Base-by-base conservation (phyloP, 2,888 invertebrate genomes). In the Seladonia tumulorum region DNA sequence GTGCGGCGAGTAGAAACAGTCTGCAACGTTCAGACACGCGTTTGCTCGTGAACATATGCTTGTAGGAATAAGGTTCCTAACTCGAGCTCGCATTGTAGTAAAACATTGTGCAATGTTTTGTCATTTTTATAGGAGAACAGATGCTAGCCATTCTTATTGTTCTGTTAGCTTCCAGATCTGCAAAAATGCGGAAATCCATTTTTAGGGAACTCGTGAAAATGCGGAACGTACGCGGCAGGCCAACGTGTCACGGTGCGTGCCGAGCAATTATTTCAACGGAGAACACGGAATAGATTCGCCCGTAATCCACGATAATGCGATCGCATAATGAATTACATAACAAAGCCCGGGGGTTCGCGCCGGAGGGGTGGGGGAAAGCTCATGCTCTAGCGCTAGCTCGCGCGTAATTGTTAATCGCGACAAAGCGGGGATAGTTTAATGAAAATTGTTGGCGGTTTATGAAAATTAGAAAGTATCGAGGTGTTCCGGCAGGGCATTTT, bases 391-490 rank as follows among this genome's bases (percentile, higher is more conserved):
- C 8, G 42, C 42, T 42, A 22, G 18, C 57, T 4, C 68, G 35
- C 39, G 22, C 42, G 68, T 68, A 68, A 68, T 68, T 68, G 45
- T 70, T 80, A 57, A 73, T 79, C 57, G 68, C 29, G 25, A 63
- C 29, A 8, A 53, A 5, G 42, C 18, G 14, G 49, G 39, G 60
- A 73, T 60, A 60, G 72, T 16, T 76, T 39, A 63, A 81, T 68
- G 72, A 81, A 76, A 76, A 76, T 81, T 29, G 76, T 73, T 68
- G 29, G 66, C 81, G 47, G 76, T 57, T 76, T 47, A 53, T 83
- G 83, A 81, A 81, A 81, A 81, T 73, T 73, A 73, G 72, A 60
- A 74, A 81, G 68, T 68, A 76, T 73, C 83, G 53, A 29, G 72
- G 22, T 63, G 63, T 39, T 47, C 63, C 63, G n/a, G 35, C 53